phyloP scores from a whole-genome alignment of 2,888 invertebrate species.

The Nemurella pictetii region DNA sequence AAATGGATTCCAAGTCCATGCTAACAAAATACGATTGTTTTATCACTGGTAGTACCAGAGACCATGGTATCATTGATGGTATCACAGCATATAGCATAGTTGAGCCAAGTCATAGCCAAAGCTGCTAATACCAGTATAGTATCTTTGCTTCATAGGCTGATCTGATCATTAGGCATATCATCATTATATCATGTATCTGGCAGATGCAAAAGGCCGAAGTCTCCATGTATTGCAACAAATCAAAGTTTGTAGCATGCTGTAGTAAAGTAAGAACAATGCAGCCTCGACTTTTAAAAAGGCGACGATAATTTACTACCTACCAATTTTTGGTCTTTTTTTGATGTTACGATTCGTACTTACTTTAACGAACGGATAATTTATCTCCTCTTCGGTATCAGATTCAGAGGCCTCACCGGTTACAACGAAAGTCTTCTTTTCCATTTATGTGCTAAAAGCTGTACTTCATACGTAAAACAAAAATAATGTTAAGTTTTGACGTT shows the following conservation, averaged over 20 bases:
- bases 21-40: too few species aligned
- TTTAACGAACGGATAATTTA: conserved; percentile 32
- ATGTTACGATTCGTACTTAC: background rate
- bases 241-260: background rate
- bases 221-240: background rate
- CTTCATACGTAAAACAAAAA: too few species aligned
- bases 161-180: too few species aligned
- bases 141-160: too few species aligned
- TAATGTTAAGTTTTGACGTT: too few species aligned
- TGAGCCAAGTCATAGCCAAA: background rate
- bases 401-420: conserved; percentile 43
- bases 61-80: too few species aligned
- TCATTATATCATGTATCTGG: too few species aligned
- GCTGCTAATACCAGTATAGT: background rate
- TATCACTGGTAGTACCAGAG: too few species aligned
- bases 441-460: background rate
- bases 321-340: background rate
- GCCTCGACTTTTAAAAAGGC: too few species aligned
- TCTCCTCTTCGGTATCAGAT: conserved; percentile 43
- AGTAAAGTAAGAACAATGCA: too few species aligned
- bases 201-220: too few species aligned
- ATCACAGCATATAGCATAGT: background rate
- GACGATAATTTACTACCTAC: background rate
- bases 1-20: background rate
- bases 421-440: conserved; percentile 40